Conservation (phyloP, 2,797 vertebrate genomes). For the Gallinago solitaria region DNA sequence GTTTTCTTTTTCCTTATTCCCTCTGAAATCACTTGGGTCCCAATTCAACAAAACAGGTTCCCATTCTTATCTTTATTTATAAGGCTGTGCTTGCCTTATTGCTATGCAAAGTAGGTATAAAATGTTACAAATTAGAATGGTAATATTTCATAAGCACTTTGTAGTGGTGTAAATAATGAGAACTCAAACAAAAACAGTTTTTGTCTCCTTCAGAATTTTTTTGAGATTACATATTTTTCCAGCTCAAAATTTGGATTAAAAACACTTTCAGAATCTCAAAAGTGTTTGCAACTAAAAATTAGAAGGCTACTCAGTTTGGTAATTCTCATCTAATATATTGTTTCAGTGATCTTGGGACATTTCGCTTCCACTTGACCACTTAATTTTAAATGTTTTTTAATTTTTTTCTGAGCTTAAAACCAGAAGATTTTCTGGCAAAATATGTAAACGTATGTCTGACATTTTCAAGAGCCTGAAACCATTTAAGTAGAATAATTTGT, state of each 20-base stretch:
- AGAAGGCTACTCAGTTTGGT: background rate
- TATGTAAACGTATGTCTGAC: background rate
- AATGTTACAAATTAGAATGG: background rate
- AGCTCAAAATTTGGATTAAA: background rate
- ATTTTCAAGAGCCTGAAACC: background rate
- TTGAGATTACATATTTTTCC: background rate
- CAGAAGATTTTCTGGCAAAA: background rate
- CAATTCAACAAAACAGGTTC: background rate
- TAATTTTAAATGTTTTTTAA: background rate
- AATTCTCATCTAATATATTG: background rate
- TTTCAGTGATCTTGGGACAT: background rate
- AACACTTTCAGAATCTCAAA: background rate
- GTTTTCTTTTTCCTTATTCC: background rate
- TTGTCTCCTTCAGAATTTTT: background rate
- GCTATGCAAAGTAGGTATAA: background rate
- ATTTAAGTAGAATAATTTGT: background rate
- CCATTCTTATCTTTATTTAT: background rate
- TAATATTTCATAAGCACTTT: background rate
- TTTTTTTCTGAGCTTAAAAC: background rate
- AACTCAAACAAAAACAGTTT: background rate
- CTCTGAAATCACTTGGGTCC: background rate
- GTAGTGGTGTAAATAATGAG: background rate
- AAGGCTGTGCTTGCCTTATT: background rate
- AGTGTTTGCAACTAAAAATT: background rate
- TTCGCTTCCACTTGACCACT: background rate